These are phyloP conservation scores for Macaca nemestrina DNA, from an alignment of 2,113 vertebrate genomes.

Conservation along the genomic window DNA sequence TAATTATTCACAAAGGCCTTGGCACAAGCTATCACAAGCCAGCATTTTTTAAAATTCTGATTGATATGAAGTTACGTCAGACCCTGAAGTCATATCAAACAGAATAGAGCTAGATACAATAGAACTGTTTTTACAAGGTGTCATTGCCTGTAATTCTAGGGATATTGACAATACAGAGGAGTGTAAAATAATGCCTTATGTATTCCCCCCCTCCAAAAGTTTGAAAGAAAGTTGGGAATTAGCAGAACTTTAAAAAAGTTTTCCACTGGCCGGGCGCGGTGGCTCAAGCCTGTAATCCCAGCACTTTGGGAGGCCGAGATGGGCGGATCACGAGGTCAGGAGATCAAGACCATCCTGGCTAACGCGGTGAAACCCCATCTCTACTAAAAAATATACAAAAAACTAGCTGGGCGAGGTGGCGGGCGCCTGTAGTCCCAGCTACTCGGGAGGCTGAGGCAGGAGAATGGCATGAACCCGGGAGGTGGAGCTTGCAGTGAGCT, in stretches of 20 bases:
- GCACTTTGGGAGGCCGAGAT: too few relatives aligned
- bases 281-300: too few relatives aligned
- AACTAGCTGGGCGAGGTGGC: too few relatives aligned
- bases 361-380: too few relatives aligned
- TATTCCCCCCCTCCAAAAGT: not conserved
- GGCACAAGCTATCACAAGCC: not conserved
- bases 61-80: not conserved
- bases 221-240: not conserved
- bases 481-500: too few relatives aligned
- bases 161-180: not conserved
- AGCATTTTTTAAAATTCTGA: not conserved
- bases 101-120: not conserved
- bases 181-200: not conserved
- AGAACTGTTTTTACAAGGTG: not conserved
- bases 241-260: not conserved
- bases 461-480: too few relatives aligned
- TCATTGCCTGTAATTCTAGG: not conserved
- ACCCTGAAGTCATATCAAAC: not conserved
- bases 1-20: constrained; percentile 7
- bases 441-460: too few relatives aligned
- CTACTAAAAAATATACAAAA: too few relatives aligned
- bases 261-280: too few relatives aligned
- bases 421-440: too few relatives aligned
- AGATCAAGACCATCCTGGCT: too few relatives aligned
- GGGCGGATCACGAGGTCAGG: too few relatives aligned